Percentiles rank a stretch among this genome's conserved stretches.
Conservation (phyloP, 2,888 invertebrate genomes). For the Diarsia brunnea region DNA sequence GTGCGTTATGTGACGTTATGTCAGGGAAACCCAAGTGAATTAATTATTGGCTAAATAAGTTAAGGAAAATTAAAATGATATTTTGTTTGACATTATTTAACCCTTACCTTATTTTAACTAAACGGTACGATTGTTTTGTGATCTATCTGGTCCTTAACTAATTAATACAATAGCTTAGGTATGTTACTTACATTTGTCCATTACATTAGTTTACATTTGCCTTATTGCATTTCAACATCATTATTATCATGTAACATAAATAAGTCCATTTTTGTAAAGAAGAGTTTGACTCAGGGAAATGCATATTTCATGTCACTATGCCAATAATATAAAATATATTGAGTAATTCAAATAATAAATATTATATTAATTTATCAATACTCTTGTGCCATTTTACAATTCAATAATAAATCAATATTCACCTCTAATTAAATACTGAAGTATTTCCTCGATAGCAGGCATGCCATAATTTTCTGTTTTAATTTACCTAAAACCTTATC, state of each 20-base stretch:
- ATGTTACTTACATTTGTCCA: not conserved
- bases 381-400: not conserved
- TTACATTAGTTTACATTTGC: constrained; percentile 1
- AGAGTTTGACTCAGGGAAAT: not conserved
- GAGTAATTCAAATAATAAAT: constrained; percentile 8
- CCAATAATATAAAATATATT: not conserved
- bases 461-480: not conserved
- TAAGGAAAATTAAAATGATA: constrained; percentile 7
- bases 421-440: not conserved
- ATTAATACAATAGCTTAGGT: not conserved
- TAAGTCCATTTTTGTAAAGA: not conserved
- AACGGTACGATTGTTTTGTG: not conserved
- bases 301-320: not conserved
- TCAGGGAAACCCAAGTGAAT: not conserved
- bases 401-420: constrained; percentile 4
- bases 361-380: not conserved
- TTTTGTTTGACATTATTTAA: not conserved
- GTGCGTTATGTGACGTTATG: no score
- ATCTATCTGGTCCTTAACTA: not conserved
- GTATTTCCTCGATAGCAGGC: constrained; percentile 6
- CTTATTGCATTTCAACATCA: not conserved
- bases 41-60: not conserved
- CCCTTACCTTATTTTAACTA: constrained; percentile 3
- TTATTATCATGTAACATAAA: not conserved
- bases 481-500: not conserved